These are phyloP conservation scores for Pemphredon lugubris DNA, from an alignment of 2,888 invertebrate genomes.

Conservation along the genomic window DNA sequence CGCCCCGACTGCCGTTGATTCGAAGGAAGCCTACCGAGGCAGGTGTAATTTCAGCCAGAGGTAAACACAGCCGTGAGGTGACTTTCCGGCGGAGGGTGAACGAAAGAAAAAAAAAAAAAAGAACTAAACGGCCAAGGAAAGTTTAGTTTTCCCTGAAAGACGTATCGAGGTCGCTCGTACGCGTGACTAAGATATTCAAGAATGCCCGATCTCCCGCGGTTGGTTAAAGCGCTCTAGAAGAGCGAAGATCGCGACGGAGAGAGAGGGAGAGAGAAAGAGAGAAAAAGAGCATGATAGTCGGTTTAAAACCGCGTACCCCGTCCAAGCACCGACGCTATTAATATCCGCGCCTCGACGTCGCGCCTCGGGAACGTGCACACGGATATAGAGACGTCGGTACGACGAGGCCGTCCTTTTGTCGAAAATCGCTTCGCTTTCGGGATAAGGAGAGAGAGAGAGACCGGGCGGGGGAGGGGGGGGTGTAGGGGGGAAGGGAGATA, in stretches of 20 bases:
- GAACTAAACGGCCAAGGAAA: too few relatives aligned
- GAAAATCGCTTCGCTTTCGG: slow-evolving; percentile 2
- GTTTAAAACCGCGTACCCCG: slow-evolving; percentile 53
- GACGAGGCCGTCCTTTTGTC: slow-evolving; percentile 7
- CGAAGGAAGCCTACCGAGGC: too few relatives aligned
- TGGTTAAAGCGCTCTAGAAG: slow-evolving; percentile 55
- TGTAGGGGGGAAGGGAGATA: not conserved
- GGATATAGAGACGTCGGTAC: slow-evolving; percentile 25
- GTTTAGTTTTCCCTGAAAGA: slow-evolving; percentile 33
- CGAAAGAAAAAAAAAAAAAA: not conserved
- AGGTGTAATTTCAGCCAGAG: too few relatives aligned
- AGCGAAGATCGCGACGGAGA: slow-evolving; percentile 53
- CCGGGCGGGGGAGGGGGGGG: not conserved
- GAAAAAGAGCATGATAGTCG: slow-evolving; percentile 51
- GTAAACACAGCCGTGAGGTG: too few relatives aligned
- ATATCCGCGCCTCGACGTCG: slow-evolving; percentile 66
- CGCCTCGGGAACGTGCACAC: slow-evolving; percentile 51
- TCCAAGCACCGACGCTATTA: slow-evolving; percentile 61
- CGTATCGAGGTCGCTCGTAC: slow-evolving; percentile 48
- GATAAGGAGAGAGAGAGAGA: not conserved
- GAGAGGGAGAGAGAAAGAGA: too few relatives aligned
- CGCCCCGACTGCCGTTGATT: too few relatives aligned
- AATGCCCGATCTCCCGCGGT: slow-evolving; percentile 59
- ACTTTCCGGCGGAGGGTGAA: not conserved
- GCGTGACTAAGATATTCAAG: slow-evolving; percentile 61